Evolutionary conservation across 2,888 invertebrate species (phyloP), one percentile per base, ranked within the genome.

Genomic region (Melieria picta): DNA sequence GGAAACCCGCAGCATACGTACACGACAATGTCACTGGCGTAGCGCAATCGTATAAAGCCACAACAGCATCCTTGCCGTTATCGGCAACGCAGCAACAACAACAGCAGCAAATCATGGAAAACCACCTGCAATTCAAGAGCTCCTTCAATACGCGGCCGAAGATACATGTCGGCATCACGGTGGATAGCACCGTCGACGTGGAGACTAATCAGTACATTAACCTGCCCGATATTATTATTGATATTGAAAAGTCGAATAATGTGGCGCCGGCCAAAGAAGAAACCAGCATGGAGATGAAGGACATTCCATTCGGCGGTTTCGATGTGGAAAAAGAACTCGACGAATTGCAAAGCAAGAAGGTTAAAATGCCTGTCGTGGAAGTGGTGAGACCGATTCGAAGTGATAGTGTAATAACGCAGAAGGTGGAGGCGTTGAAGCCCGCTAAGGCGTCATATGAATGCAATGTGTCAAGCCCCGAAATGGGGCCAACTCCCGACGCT

Each of bases 191-290:
- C 0, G 78, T 79, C 4, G 79, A 81, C 13, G 80, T 79, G 7
- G 76, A 79, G n/a, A 72, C 79, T 16, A 81, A 77, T 63, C 83
- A 83, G 65, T 79, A 80, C 57, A 81, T 83, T 10, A 87, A 87
- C 74, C 75, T 87, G 72, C 86, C 87, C 0, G 87, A 87, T 76
- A 87, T 87, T 72, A 83, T 87, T 4, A 86, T 87, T 64, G 87
- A 87, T 75, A 86, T 86, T 75, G 86, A 86, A 67, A 87, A 87
- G 72, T 80, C 84, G 0, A 81, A 74, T 65, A 77, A 75, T 10
- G 72, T 73, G n/a, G 16, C 30, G 7, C n/a, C 55, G 10, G 13
- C 61, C 11, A 48, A 47, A 9, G 7, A 64, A 50, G 55, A 47
- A 60, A 3, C 13, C 30, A 63, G 11, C 11, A 47, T 5, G 4